phyloP scores from a whole-genome alignment of 2,888 invertebrate species.

The Malacosoma neustria region DNA sequence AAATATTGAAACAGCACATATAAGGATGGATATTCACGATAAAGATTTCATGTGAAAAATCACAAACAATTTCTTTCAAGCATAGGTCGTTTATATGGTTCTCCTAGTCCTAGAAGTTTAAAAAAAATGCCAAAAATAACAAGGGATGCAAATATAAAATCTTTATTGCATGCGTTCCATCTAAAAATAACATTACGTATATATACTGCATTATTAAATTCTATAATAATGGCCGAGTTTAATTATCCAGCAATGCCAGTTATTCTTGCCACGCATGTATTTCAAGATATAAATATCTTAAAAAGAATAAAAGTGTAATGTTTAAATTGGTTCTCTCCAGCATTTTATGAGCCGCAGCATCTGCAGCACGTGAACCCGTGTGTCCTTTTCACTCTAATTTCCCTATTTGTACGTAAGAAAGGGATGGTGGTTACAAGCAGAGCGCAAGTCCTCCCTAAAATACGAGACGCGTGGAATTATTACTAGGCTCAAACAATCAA shows the following conservation, averaged over 20 bases:
- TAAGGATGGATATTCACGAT: too few species aligned
- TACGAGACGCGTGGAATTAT: constrained; percentile 28
- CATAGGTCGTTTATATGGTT: too few species aligned
- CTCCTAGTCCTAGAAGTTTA: too few species aligned
- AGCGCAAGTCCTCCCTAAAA: constrained; percentile 47
- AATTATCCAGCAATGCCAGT: neutral
- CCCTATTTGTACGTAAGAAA: constrained; percentile 18
- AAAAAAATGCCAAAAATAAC: too few species aligned
- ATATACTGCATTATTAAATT: too few species aligned
- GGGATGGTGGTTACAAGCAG: constrained; percentile 33
- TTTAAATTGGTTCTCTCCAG: constrained; percentile 22
- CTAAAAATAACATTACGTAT: too few species aligned
- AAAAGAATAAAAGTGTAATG: constrained; percentile 1
- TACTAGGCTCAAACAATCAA: constrained; percentile 47
- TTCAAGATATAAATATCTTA: neutral
- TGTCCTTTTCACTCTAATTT: constrained; percentile 31
- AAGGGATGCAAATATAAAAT: too few species aligned
- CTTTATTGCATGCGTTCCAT: too few species aligned
- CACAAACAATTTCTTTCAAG: too few species aligned
- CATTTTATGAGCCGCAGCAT: constrained; percentile 42
- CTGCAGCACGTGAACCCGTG: constrained; percentile 51
- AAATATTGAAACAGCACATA: too few species aligned
- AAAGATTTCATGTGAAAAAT: too few species aligned
- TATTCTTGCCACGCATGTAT: neutral
- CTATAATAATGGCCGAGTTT: too few species aligned